These are phyloP conservation scores for Ancistrus triradiatus DNA, from an alignment of 2,113 vertebrate species.

Conservation along the genomic window DNA sequence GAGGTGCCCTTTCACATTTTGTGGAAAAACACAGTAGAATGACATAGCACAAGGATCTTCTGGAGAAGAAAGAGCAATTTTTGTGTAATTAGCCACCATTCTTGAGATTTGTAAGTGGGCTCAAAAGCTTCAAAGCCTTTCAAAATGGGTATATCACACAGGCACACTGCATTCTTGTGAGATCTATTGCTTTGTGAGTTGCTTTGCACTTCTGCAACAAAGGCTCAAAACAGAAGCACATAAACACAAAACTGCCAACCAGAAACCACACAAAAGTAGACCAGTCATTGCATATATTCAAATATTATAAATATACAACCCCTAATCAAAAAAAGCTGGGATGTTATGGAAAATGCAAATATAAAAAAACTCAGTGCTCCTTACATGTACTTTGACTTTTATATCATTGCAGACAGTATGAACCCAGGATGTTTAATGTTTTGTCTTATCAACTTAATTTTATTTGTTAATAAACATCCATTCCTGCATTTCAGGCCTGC, in stretches of 20 bases:
- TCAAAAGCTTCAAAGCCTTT: conserved; percentile 44
- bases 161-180: conserved; percentile 17
- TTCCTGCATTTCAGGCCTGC: no score
- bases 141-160: conserved; percentile 43
- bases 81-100: conserved; percentile 58
- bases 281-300: no score
- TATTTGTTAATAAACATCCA: no score
- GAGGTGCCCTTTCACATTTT: conserved; percentile 31
- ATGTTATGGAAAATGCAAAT: no score
- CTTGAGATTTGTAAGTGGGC: conserved; percentile 35
- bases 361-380: no score
- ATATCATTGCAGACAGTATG: no score
- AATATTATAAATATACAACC: no score
- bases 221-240: conserved; percentile 14
- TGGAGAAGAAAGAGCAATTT: conserved; percentile 56
- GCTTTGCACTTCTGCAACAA: conserved; percentile 37
- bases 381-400: no score
- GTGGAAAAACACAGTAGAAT: conserved; percentile 52
- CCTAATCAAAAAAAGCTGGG: no score
- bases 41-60: conserved; percentile 57
- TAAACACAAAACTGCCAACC: conserved; percentile 8
- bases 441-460: no score
- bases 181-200: conserved; percentile 19
- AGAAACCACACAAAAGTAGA: not conserved
- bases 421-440: no score